Conservation (phyloP, 2,113 vertebrate species). For the Vidua chalybeata region DNA sequence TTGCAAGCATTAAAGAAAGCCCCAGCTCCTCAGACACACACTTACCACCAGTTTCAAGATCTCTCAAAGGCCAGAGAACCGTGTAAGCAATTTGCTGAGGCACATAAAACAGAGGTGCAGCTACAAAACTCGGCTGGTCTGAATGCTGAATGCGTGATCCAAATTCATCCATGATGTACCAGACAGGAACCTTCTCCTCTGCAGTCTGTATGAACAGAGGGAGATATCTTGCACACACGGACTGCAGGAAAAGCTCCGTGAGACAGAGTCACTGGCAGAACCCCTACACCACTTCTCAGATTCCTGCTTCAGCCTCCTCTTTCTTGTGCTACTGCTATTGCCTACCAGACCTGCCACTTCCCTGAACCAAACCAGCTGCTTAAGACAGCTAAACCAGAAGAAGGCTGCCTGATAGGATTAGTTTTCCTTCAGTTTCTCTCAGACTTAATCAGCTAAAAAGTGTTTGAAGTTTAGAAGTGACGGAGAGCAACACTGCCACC, state of each 20-base stretch:
- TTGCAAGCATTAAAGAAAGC: not conserved
- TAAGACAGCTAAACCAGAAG: not conserved
- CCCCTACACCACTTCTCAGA: not conserved
- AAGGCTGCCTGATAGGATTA: not conserved
- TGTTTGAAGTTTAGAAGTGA: not conserved
- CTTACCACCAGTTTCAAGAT: slow-evolving; percentile 88
- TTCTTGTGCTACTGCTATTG: not conserved
- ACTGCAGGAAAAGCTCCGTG: not conserved
- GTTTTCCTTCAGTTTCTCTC: not conserved
- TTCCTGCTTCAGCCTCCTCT: not conserved
- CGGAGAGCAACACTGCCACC: not conserved
- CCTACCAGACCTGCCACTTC: not conserved
- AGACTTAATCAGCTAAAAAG: not conserved
- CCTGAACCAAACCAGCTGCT: not conserved
- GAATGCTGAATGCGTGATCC: slow-evolving; percentile 91
- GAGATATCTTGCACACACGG: not conserved
- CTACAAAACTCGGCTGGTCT: slow-evolving; percentile 82
- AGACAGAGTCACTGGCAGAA: not conserved
- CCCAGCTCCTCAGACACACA: not conserved
- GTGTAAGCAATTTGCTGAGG: slow-evolving; percentile 85
- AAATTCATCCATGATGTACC: slow-evolving; percentile 98
- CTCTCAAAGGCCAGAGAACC: slow-evolving; percentile 88
- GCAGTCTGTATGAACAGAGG: slow-evolving; percentile 59
- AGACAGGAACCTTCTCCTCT: slow-evolving; percentile 90
- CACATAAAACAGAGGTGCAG: slow-evolving; percentile 87